phyloP scores from a whole-genome alignment of 2,888 invertebrate species.

The Tetheella fluctuosa region DNA sequence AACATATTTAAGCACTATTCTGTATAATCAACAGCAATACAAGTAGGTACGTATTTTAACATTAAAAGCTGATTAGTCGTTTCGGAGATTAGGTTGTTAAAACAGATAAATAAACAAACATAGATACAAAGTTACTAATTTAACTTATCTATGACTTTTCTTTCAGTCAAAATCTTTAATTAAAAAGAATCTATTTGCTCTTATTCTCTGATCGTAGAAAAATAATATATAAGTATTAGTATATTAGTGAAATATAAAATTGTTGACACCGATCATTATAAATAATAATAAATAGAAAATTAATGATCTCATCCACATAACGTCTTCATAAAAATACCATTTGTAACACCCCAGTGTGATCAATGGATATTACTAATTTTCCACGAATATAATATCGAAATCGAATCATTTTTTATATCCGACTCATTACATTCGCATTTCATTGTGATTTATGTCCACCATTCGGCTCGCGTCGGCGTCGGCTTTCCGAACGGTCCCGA shows the following conservation, averaged over 20 bases:
- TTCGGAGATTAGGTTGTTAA: too few species aligned
- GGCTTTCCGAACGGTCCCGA: conserved; percentile 24
- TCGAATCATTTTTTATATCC: conserved; percentile 35
- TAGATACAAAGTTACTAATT: too few species aligned
- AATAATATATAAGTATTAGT: too few species aligned
- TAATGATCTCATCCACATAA: background rate
- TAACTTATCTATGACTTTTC: too few species aligned
- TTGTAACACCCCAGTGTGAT: background rate
- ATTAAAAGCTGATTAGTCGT: too few species aligned
- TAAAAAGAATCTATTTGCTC: too few species aligned
- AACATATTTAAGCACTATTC: too few species aligned
- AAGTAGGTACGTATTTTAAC: too few species aligned
- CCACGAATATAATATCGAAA: conserved; percentile 31
- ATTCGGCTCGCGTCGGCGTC: background rate
- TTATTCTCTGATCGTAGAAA: background rate
- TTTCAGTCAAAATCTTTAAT: too few species aligned
- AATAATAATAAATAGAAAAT: background rate
- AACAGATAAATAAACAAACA: too few species aligned
- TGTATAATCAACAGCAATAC: too few species aligned
- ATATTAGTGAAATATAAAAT: too few species aligned
- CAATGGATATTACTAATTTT: background rate
- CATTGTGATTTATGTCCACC: conserved; percentile 53
- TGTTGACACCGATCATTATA: background rate
- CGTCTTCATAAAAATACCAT: conserved; percentile 3
- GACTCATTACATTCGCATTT: conserved; percentile 57